Conservation (phyloP, 1,140 invertebrate genomes). For the Papilio aristodemus region DNA sequence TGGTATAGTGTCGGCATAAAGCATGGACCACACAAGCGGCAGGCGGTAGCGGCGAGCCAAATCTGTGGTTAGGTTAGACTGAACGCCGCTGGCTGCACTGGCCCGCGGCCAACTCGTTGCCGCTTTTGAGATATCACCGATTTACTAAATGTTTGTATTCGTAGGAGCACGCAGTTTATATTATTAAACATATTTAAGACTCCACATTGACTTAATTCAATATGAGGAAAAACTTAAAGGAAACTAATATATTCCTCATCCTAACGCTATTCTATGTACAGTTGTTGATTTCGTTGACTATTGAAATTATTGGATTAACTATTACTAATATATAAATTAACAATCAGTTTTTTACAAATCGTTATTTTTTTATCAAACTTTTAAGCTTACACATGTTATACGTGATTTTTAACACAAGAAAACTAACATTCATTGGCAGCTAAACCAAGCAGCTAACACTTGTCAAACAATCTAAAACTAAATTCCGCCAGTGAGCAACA, state of each 20-base stretch:
- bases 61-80: background rate
- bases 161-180: background rate
- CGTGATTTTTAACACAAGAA: too few species aligned
- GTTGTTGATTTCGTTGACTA: too few species aligned
- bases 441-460: background rate
- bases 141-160: constrained; percentile 25
- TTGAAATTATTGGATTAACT: too few species aligned
- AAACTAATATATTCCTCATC: background rate
- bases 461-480: background rate
- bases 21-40: constrained; percentile 44
- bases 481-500: background rate
- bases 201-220: background rate
- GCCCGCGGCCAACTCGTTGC: constrained; percentile 9
- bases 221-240: background rate
- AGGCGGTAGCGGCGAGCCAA: constrained; percentile 35
- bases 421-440: too few species aligned
- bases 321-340: too few species aligned
- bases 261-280: background rate
- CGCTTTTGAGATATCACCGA: constrained; percentile 13
- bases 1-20: constrained; percentile 20
- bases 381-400: too few species aligned
- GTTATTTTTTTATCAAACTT: too few species aligned
- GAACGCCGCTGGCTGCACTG: constrained; percentile 14
- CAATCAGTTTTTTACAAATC: too few species aligned
- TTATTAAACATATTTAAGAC: constrained; percentile 11